phyloP scores from a whole-genome alignment of 2,113 vertebrate species.

The Etheostoma spectabile region DNA sequence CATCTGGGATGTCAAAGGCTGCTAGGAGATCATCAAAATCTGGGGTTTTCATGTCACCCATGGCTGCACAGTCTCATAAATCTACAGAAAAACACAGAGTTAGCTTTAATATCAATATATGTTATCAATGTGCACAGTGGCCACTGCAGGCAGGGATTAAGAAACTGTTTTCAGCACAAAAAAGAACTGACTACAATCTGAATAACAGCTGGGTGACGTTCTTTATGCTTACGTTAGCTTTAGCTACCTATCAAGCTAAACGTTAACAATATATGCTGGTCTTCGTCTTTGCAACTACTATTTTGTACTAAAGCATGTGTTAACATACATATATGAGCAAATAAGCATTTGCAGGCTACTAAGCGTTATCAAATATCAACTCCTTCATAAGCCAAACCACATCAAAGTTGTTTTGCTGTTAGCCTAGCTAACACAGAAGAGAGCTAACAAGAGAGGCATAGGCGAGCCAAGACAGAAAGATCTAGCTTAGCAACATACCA shows the following conservation, averaged over 20 bases:
- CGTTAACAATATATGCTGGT: not conserved
- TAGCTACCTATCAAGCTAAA: slow-evolving; percentile 27
- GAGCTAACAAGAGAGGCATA: not conserved
- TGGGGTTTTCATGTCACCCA: slow-evolving; percentile 99
- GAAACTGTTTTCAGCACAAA: not conserved
- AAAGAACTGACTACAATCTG: not conserved
- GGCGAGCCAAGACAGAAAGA: slow-evolving; percentile 6
- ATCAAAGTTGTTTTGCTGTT: slow-evolving; percentile 24
- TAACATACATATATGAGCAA: not conserved
- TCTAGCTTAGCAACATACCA: slow-evolving; percentile 54
- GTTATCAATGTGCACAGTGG: not conserved
- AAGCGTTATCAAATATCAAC: not conserved
- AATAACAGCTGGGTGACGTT: slow-evolving; percentile 12
- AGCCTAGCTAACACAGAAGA: not conserved
- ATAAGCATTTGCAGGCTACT: not conserved
- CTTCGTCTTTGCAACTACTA: not conserved
- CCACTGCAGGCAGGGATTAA: not conserved
- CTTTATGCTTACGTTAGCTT: slow-evolving; percentile 35
- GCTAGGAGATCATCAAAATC: slow-evolving; percentile 98
- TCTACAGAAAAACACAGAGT: slow-evolving; percentile 67
- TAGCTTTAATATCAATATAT: not conserved
- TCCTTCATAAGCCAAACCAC: rapidly evolving
- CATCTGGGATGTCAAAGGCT: slow-evolving; percentile 98
- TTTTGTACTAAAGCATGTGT: not conserved
- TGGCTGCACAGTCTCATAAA: slow-evolving; percentile 84